Evolutionary conservation across 2,113 vertebrate genomes (phyloP), one percentile per base, ranked within the genome.

Genomic region (Rhadina sibilatrix): DNA sequence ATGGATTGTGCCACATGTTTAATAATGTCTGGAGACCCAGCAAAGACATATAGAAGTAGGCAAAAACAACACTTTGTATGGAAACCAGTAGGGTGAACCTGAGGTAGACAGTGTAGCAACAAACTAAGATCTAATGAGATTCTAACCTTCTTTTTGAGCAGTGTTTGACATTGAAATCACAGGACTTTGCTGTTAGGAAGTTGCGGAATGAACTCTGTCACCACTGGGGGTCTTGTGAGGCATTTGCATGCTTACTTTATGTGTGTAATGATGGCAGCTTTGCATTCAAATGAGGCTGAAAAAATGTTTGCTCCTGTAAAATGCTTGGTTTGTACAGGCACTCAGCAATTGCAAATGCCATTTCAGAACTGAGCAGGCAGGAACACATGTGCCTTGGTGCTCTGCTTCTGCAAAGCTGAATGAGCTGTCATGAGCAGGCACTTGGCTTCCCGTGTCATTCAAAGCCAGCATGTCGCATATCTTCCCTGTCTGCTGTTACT

Each of bases 21-120:
- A 95, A 92, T 92, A 95, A 93, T 79, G 40, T 77, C 92, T 96
- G 60, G 30, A 94, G 94, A 84, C 25, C 14, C 72, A 87, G 57
- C 1, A 30, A 88, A 95, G 52, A 40, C 1, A 1, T 49, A 71
- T 68, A 84, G 56, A 77, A 92, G 56, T 37, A 89, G 78, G 68
- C 8, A 88, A 93, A 92, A 84, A 2, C 40, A 92, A 54, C 28
- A 52, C 27, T 91, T 80, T 66, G 44, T 40, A 80, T 60, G 60
- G 75, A 94, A 95, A 64, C 25, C 35, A 78, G 60, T 23, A 31
- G 56, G 44, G 40, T 20, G 4, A 94, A 89, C 76, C 61, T 75
- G 69, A 90, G 49, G 35, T 68, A 78, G 64, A 28, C 40, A 56
- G 52, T 21, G n/a, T 83, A 86, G 79, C 11, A 57, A 35, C 14